Conservation (phyloP, 2,113 vertebrate genomes). For the Gobiocypris rarus region DNA sequence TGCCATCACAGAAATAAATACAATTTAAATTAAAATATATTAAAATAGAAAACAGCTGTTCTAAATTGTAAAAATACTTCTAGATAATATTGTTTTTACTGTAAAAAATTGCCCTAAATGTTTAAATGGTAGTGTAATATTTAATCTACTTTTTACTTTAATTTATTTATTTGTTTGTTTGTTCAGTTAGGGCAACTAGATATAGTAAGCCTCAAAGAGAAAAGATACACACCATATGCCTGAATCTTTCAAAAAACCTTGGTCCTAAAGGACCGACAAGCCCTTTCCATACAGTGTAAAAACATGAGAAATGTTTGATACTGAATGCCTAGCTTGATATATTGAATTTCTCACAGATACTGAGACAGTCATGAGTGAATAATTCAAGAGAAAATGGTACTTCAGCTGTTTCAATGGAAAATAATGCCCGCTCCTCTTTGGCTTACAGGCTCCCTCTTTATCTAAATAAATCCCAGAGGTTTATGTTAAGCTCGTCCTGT, state of each 20-base stretch:
- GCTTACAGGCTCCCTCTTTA: neutral
- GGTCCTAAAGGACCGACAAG: neutral
- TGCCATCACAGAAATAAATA: too few species aligned
- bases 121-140: too few species aligned
- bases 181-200: too few species aligned
- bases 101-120: too few species aligned
- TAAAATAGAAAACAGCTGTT: too few species aligned
- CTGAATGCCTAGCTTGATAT: neutral
- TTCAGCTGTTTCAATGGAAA: slow-evolving; percentile 32
- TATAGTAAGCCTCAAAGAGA: neutral
- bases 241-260: neutral
- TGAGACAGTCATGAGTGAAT: neutral
- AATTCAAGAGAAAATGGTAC: slow-evolving; percentile 21
- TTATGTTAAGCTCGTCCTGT: neutral
- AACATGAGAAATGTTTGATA: neutral
- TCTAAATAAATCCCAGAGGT: slow-evolving; percentile 18
- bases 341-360: slow-evolving; percentile 21
- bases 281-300: neutral
- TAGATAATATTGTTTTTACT: too few species aligned
- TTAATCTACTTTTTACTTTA: too few species aligned
- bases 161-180: too few species aligned
- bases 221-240: neutral
- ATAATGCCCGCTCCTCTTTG: neutral
- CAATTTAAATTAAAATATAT: too few species aligned
- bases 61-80: too few species aligned